These are phyloP conservation scores for Phoenicopterus ruber DNA, from an alignment of 2,113 vertebrate genomes.

Conservation along the genomic window DNA sequence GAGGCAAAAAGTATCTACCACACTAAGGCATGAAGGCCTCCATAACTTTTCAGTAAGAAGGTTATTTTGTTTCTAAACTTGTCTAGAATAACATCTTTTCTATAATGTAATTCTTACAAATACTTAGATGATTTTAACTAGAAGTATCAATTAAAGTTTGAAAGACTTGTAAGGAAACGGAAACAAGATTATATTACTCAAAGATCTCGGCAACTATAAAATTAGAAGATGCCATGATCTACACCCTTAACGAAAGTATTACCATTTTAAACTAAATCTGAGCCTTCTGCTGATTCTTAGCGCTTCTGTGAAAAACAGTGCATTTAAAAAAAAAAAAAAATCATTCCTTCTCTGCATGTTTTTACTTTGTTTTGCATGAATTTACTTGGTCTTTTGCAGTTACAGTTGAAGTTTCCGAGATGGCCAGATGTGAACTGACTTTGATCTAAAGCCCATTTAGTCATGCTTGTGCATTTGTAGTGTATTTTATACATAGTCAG, in stretches of 20 bases:
- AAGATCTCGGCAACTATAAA: not conserved
- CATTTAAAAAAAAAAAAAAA: too few relatives aligned
- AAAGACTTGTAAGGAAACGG: not conserved
- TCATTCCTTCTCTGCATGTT: not conserved
- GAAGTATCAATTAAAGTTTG: not conserved
- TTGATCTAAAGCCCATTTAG: not conserved
- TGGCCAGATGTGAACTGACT: not conserved
- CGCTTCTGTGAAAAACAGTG: not conserved
- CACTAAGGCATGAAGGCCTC: not conserved
- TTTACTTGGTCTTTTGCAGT: not conserved
- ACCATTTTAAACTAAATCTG: not conserved
- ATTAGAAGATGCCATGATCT: not conserved
- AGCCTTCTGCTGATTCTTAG: not conserved
- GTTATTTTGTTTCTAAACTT: not conserved
- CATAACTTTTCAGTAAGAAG: not conserved
- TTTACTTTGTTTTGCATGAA: not conserved
- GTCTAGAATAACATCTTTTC: not conserved
- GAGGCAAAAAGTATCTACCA: not conserved
- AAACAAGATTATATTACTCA: not conserved
- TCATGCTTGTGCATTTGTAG: not conserved
- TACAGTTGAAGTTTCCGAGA: not conserved
- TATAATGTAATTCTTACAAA: not conserved
- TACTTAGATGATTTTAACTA: not conserved
- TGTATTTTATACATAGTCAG: not conserved
- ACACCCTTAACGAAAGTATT: not conserved